A percentile compares a stretch with the other conserved stretches of the same genome.
Evolutionary conservation across 1,140 invertebrate species (phyloP).

Genomic region (Aleiodes sp.): DNA sequence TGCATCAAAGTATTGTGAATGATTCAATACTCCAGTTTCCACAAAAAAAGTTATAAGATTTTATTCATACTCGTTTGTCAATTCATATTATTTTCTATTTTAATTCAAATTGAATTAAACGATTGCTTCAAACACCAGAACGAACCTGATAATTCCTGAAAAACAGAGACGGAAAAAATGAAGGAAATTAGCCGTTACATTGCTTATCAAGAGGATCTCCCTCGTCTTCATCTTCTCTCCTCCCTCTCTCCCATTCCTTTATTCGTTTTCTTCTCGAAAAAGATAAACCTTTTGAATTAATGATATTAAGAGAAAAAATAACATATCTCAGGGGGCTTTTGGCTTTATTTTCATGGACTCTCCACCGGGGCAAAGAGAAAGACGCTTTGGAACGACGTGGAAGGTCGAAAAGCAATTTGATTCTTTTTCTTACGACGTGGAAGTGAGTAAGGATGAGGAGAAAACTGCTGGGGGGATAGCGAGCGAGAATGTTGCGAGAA

Average conservation of each 20-base stretch:
- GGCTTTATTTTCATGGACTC: conserved; percentile 2
- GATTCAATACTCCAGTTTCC: too few species aligned
- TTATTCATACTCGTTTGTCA: too few species aligned
- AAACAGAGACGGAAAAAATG: not conserved
- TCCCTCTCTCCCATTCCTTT: not conserved
- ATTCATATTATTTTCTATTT: too few species aligned
- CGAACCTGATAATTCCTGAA: not conserved
- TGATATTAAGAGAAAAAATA: not conserved
- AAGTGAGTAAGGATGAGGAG: conserved; percentile 1
- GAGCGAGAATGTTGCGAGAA: not conserved
- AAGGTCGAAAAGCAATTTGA: conserved; percentile 23
- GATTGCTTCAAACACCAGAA: too few species aligned
- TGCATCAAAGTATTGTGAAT: too few species aligned
- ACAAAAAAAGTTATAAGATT: too few species aligned
- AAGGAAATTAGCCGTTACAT: conserved; percentile 14
- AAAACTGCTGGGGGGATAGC: not conserved
- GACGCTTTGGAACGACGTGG: not conserved
- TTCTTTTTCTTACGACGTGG: conserved; percentile 23
- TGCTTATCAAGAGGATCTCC: conserved; percentile 5
- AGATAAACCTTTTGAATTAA: not conserved
- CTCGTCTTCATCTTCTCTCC: not conserved
- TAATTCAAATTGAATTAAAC: too few species aligned
- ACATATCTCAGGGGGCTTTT: not conserved
- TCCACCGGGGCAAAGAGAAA: too few species aligned
- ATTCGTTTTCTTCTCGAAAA: not conserved